Percentiles rank a stretch among this genome's conserved stretches.
These are phyloP conservation scores for Atherinomorus stipes DNA, from an alignment of 2,113 vertebrate species.

Conservation along the genomic window DNA sequence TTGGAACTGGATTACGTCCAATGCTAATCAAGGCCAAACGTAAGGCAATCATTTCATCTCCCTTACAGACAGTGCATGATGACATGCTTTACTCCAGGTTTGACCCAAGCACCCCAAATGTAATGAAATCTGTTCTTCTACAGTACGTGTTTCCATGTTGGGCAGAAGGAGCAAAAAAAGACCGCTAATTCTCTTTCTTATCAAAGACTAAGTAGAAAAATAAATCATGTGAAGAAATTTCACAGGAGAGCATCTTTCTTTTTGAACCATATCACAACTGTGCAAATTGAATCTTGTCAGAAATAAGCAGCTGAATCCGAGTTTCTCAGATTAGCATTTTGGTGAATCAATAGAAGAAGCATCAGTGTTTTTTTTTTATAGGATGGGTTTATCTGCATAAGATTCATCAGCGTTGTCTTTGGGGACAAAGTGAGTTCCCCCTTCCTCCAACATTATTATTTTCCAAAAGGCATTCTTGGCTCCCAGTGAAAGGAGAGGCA, in stretches of 20 bases:
- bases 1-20: constrained; percentile 39
- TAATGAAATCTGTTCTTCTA: constrained; percentile 21
- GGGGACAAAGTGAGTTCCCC: constrained; percentile 8
- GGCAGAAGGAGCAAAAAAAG: not conserved
- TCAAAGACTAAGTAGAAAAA: constrained; percentile 10
- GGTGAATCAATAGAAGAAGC: constrained; percentile 47
- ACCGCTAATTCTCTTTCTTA: not conserved
- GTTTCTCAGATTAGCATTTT: constrained; percentile 45
- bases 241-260: constrained; percentile 31
- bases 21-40: constrained; percentile 59
- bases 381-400: constrained; percentile 32
- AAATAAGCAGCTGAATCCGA: constrained; percentile 32
- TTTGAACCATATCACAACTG: constrained; percentile 45
- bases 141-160: constrained; percentile 27
- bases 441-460: not conserved
- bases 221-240: constrained; percentile 29
- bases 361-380: constrained; percentile 37
- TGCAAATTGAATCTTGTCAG: constrained; percentile 47
- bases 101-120: constrained; percentile 7
- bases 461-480: constrained; percentile 20
- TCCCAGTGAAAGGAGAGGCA: constrained; percentile 19
- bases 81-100: constrained; percentile 42
- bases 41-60: constrained; percentile 28
- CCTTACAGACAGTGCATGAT: constrained; percentile 1
- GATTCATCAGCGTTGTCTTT: constrained; percentile 39